Evolutionary conservation across 2,113 vertebrate species (phyloP), one percentile per base, ranked within the genome.

Genomic region (Asarcornis scutulata): DNA sequence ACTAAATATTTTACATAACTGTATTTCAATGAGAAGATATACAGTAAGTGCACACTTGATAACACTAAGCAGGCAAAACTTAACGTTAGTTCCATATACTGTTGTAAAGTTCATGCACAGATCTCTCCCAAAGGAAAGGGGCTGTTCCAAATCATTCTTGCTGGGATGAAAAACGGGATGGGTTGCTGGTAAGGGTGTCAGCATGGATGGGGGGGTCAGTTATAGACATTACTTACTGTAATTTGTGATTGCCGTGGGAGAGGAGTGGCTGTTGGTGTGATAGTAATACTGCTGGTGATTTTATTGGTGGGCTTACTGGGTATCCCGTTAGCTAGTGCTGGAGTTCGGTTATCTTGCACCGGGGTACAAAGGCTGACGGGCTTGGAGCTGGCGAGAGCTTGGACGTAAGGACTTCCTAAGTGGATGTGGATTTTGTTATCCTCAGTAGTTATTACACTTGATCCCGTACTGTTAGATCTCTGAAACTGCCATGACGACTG

Each of bases 391-490:
- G 98, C 97, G 93, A 99, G 97, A 96, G 98, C 98, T 98, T 99
- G 99, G 94, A 99, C 97, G 42, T 99, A 99, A 92, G 99, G 98
- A 93, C 97, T 99, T 96, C 99, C 99, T 98, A 99, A 98, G 97
- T 99, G 99, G 96, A 99, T 99, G 97, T 99, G 99, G 97, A 99
- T 99, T 98, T 99, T 99, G 98, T 99, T 99, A 98, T 99, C 99
- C 97, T 99, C 99, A 95, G 99, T 99, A 98, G 99, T 99, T 98
- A 99, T 99, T 97, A 99, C 98, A 88, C 98, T 99, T 50, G 99
- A 98, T 96, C 99, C 98, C 3, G 98, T 98, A 95, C 99, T 99
- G 98, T 99, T 99, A 83, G 99, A 99, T 96, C 98, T 98, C 88
- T 99, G 99, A 93, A 99, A 98, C 96, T 99, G 99, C 99, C 99